Evolutionary conservation across 2,888 invertebrate genomes (phyloP).

Genomic region (Apamea epomidion): DNA sequence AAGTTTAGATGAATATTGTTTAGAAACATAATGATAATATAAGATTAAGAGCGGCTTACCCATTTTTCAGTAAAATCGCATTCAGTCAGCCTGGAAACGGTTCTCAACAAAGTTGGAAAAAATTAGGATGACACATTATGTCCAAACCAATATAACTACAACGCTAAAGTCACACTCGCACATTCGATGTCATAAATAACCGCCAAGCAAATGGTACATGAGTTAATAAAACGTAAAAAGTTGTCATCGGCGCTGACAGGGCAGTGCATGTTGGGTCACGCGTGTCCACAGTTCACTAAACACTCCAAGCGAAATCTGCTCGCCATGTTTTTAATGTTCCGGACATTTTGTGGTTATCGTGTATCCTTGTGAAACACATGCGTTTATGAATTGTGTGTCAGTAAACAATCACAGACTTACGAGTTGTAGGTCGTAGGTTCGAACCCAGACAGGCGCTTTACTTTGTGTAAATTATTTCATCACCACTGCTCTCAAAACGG

Average conservation of each 20-base stretch:
- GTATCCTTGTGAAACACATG: slow-evolving; percentile 6
- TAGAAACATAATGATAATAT: background rate
- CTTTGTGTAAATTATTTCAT: no score
- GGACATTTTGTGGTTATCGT: slow-evolving; percentile 20
- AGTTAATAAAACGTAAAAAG: slow-evolving; percentile 57
- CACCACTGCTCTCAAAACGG: no score
- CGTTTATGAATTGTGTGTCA: slow-evolving; percentile 5
- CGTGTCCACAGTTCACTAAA: slow-evolving; percentile 32
- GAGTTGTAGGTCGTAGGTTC: no score
- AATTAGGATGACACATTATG: background rate
- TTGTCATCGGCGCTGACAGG: slow-evolving; percentile 52
- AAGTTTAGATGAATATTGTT: slow-evolving; percentile 1
- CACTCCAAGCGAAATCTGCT: slow-evolving; percentile 49
- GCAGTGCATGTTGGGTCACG: slow-evolving; percentile 42
- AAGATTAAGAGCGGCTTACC: background rate
- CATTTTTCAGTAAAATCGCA: background rate
- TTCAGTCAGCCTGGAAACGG: background rate
- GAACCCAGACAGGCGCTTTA: no score
- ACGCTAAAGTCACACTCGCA: background rate
- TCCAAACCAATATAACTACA: background rate
- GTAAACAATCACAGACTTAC: background rate
- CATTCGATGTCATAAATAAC: slow-evolving; percentile 42
- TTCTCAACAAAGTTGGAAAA: background rate
- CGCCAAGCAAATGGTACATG: slow-evolving; percentile 31
- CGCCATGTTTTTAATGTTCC: slow-evolving; percentile 33